These are phyloP conservation scores for Ditula angustiorana DNA, from an alignment of 2,888 invertebrate species.

Conservation along the genomic window DNA sequence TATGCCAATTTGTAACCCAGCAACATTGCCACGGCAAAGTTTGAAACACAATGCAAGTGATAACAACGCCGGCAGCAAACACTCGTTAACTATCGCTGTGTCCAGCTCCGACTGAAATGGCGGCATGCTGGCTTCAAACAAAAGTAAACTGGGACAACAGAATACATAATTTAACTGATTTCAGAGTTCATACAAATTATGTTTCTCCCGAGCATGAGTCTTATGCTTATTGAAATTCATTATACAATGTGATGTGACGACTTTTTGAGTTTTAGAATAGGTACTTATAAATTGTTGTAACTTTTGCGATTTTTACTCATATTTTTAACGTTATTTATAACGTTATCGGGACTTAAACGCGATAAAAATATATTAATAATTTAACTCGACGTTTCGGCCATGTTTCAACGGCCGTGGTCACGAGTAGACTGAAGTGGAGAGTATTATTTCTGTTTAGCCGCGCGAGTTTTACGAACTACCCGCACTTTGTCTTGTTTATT, in stretches of 20 bases:
- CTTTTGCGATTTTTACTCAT: no score
- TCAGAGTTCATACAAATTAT: conserved; percentile 18
- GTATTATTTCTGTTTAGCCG: no score
- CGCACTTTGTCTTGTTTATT: no score
- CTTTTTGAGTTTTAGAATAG: no score
- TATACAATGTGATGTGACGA: background rate
- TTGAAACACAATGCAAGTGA: conserved; percentile 17
- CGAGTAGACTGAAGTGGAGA: no score
- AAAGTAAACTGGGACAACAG: conserved; percentile 36
- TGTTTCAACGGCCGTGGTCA: no score
- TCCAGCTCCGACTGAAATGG: conserved; percentile 43
- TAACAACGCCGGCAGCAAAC: conserved; percentile 54
- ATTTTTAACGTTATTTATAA: no score
- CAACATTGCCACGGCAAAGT: conserved; percentile 14
- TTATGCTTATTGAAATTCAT: background rate
- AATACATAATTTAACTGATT: conserved; percentile 30
- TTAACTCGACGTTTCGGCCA: no score
- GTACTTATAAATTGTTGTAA: no score
- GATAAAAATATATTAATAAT: no score
- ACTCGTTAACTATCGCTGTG: conserved; percentile 66
- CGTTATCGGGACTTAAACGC: no score
- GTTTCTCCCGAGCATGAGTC: conserved; percentile 4
- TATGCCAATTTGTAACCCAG: conserved; percentile 1
- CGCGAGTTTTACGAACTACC: no score
- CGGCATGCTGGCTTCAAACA: conserved; percentile 27